Conservation (phyloP, 1,140 invertebrate species). For the Littorina saxatilis region DNA sequence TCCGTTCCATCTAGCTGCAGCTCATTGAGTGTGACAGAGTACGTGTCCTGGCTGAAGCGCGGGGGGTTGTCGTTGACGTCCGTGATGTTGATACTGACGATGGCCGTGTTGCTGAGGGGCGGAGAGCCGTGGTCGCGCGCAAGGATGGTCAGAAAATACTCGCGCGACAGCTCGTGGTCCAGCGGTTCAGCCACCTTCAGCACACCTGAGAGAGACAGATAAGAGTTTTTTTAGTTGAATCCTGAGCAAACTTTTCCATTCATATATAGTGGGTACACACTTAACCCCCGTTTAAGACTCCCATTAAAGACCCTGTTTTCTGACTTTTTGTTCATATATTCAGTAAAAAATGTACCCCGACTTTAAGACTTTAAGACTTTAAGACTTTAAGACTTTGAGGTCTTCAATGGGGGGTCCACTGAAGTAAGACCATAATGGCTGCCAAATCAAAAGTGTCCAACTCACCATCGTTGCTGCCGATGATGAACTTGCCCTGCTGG, state of each 20-base stretch:
- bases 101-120: conserved; percentile 79
- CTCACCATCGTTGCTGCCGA: conserved; percentile 82
- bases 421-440: too few relatives aligned
- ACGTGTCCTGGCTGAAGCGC: conserved; percentile 79
- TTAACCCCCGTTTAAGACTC: too few relatives aligned
- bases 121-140: conserved; percentile 86
- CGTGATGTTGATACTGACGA: conserved; percentile 89
- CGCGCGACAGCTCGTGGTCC: conserved; percentile 84
- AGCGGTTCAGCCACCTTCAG: conserved; percentile 86
- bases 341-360: too few relatives aligned
- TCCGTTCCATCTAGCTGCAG: conserved; percentile 51
- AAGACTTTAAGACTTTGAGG: too few relatives aligned
- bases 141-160: conserved; percentile 93
- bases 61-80: conserved; percentile 97
- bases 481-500: conserved; percentile 88
- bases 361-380: too few relatives aligned
- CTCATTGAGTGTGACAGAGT: conserved; percentile 70
- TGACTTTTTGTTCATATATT: too few relatives aligned
- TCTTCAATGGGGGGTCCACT: too few relatives aligned
- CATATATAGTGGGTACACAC: too few relatives aligned
- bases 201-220: conserved; percentile 77
- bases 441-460: too few relatives aligned
- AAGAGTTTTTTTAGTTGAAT: too few relatives aligned
- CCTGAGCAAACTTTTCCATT: too few relatives aligned
- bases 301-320: too few relatives aligned